Evolutionary conservation across 2,113 vertebrate genomes (phyloP).

Genomic region (Zapus hudsonius): DNA sequence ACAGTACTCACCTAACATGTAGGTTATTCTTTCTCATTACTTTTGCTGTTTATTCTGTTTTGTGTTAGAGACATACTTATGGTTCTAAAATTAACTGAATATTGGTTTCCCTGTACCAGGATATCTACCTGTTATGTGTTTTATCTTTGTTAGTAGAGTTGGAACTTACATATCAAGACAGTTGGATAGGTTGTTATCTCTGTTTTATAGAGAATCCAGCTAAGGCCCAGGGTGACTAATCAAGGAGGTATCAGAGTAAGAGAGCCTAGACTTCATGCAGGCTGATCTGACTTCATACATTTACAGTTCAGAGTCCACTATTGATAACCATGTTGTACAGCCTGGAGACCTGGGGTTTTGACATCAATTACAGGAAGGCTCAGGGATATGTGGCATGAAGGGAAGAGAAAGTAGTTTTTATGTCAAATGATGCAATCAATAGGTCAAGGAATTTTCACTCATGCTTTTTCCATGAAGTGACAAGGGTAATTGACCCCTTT

Average conservation of each 20-base stretch:
- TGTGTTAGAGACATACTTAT: not conserved
- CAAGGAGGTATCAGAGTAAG: not conserved
- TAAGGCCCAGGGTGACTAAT: not conserved
- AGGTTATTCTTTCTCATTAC: slow-evolving; percentile 1
- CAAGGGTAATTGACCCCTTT: not conserved
- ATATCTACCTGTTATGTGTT: not conserved
- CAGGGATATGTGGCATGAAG: not conserved
- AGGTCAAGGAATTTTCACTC: not conserved
- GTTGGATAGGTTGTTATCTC: not conserved
- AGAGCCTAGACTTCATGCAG: not conserved
- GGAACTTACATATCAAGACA: not conserved
- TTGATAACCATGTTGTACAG: not conserved
- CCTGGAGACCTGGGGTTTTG: slow-evolving; percentile 18
- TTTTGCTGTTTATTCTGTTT: slow-evolving; percentile 1
- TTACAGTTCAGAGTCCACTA: not conserved
- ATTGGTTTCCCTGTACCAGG: not conserved
- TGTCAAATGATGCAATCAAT: slow-evolving; percentile 29
- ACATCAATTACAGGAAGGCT: slow-evolving; percentile 19
- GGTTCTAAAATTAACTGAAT: not conserved
- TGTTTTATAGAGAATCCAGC: not conserved
- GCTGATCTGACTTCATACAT: not conserved
- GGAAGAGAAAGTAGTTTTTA: slow-evolving; percentile 26
- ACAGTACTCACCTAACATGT: not conserved
- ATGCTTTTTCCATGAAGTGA: not conserved
- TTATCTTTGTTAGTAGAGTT: slow-evolving; percentile 4